Base-by-base conservation (phyloP, 2,888 invertebrate genomes). In the Diploptera punctata region DNA sequence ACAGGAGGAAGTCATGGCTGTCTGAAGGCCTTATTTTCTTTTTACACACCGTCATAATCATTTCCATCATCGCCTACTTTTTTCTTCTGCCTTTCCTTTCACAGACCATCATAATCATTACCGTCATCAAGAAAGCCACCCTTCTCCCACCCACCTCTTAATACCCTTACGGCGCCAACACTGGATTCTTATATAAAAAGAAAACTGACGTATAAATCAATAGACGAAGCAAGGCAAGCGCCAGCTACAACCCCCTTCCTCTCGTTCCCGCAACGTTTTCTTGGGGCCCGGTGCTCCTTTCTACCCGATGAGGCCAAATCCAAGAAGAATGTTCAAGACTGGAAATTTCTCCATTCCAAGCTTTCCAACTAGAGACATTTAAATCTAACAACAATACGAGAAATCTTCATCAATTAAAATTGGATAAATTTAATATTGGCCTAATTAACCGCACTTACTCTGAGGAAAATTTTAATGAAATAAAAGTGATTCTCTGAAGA, bases 151-250 rank as follows among this genome's bases (percentile, higher is more conserved):
- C 73, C 52, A 70, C 71, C 18, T 67, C 72, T 13, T 71, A 70
- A 19, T 67, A 62, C 60, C 60, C 72, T 16, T 72, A 68, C 33
- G 73, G 71, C 44, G 69, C 67, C 60, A 47, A 62, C 52, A 57
- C 29, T 43, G 47, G 47, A 47, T 65, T 65, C 65, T 65, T 65
- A 65, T 65, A 65, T 72, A 72, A 49, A 69, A 69, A 72, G 57
- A 61, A 71, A 70, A 73, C 70, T 73, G 73, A 73, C 73, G 73
- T 73, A 73, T 73, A 73, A 73, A 73, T 73, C 73, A 73, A 73
- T 73, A 73, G 73, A 70, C 43, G 57, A 65, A 65, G 65, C 65
- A 44, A 43, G 47, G 65, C 26, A 19, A 65, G 70, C 54, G 54
- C 29, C 67, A 29, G 49, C 38, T 67, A 18, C 67, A 29, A 43